These are phyloP conservation scores for Eulemur rufifrons DNA, from an alignment of 2,113 vertebrate genomes.

Conservation along the genomic window DNA sequence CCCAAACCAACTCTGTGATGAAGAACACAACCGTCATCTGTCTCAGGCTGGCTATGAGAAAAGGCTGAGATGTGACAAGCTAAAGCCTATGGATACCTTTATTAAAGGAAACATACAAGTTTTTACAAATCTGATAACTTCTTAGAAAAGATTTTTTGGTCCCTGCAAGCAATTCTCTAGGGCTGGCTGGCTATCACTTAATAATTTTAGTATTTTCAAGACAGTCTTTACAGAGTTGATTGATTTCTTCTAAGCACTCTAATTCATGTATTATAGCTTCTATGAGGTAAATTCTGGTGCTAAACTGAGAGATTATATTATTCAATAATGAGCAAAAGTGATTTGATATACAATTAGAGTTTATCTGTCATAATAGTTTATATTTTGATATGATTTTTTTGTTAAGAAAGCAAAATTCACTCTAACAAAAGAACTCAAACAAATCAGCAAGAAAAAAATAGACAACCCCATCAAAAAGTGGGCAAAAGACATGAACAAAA, in stretches of 20 bases:
- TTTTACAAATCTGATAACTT: not conserved
- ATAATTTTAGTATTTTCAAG: not conserved
- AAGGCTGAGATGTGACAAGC: not conserved
- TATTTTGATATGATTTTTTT: not conserved
- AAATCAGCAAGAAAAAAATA: too few species aligned
- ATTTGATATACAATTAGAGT: not conserved
- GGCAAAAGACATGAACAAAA: too few species aligned
- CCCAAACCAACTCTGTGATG: not conserved
- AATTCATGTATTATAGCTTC: not conserved
- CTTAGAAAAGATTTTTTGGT: not conserved
- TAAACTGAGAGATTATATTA: slow-evolving; percentile 8
- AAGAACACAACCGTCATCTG: not conserved
- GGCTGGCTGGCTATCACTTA: not conserved
- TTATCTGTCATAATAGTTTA: slow-evolving; percentile 36
- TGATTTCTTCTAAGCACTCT: not conserved
- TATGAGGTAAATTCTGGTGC: not conserved
- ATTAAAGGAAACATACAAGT: not conserved
- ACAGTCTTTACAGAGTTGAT: not conserved
- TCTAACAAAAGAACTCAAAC: too few species aligned
- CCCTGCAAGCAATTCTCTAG: not conserved
- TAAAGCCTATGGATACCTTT: not conserved
- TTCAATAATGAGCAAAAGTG: slow-evolving; percentile 16
- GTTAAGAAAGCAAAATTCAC: slow-evolving; percentile 26
- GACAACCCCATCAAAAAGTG: too few species aligned
- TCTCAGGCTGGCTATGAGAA: not conserved